Conservation (phyloP, 2,888 invertebrate species). For the Drosophila mulleri region DNA sequence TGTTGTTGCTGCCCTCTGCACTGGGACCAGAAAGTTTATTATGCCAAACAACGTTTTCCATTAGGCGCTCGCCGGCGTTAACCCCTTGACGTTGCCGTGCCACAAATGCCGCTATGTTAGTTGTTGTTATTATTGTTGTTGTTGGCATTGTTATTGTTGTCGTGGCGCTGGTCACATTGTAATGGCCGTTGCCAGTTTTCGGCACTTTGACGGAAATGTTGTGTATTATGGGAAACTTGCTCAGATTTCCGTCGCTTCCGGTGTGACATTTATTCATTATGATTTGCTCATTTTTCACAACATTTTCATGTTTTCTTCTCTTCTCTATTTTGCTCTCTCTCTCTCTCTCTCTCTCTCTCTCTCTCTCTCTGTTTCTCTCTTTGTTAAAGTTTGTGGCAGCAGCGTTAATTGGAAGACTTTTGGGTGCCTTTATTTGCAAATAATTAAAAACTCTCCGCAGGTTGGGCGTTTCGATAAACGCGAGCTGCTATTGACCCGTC, state of each 20-base stretch:
- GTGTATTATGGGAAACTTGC: slow-evolving; percentile 61
- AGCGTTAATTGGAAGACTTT: slow-evolving; percentile 67
- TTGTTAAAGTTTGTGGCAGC: slow-evolving; percentile 4
- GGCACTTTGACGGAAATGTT: slow-evolving; percentile 69
- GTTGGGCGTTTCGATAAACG: slow-evolving; percentile 37
- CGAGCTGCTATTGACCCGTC: slow-evolving; percentile 60
- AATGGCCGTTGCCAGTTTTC: slow-evolving; percentile 45
- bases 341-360: slow-evolving; percentile 1
- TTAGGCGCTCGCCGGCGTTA: slow-evolving; percentile 37
- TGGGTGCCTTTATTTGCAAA: slow-evolving; percentile 70
- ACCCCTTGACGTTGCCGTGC: slow-evolving; percentile 11
- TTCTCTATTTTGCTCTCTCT: background rate
- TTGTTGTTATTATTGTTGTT: background rate
- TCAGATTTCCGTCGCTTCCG: slow-evolving; percentile 74
- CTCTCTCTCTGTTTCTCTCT: background rate
- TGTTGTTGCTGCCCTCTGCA: slow-evolving; percentile 43
- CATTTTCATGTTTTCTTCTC: slow-evolving; percentile 16
- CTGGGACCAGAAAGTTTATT: slow-evolving; percentile 64
- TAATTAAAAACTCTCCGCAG: slow-evolving; percentile 67
- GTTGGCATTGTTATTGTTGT: slow-evolving; percentile 19
- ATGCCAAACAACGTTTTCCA: slow-evolving; percentile 72
- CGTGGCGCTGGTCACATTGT: slow-evolving; percentile 34
- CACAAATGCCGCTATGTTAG: slow-evolving; percentile 7
- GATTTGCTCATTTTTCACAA: slow-evolving; percentile 70
- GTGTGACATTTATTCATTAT: slow-evolving; percentile 81